Base-by-base conservation (phyloP, 1,140 invertebrate species). In the Papilio glaucus region DNA sequence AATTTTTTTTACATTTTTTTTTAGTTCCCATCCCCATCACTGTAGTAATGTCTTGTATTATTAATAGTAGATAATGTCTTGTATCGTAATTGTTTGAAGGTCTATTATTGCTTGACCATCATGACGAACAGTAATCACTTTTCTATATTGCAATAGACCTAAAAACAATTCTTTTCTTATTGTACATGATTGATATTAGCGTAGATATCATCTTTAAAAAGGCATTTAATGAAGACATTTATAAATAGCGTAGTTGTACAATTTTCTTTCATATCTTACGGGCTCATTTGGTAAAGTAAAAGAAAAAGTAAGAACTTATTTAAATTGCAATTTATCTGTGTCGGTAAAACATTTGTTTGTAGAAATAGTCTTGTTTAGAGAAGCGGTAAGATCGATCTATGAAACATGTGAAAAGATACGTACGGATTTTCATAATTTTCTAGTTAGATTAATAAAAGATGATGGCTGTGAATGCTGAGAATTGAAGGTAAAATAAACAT, bases 11-110 rank as follows among this genome's bases (percentile, higher is more conserved):
- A 67, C 60, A 57, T 37, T 76, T 61, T 78, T 83, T 79, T 62
- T 81, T 80, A 68, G 63, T 74, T 73, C 57, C 71, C 74, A 79
- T 82, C 49, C 26, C 68, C 78, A 78, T 85, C 76, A 83, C 83
- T 83, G 81, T 87, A 85, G 81, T 82, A 38, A 29, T 71, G 73
- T 72, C 18, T 69, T 74, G 65, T 63, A 45, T 68, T 41, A 63
- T 75, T 38, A 53, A 74, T 37, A 42, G 71, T 82, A 76, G 76
- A 61, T n/a, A 69, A 61, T 33, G 4, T 29, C 7, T 49, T 3
- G 15, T 69, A 15, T 24, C 7, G 1, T 10, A 1, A 49, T 69
- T 49, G 45, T 69, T 37, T 53, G 4, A 69, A 49, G 63, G 67
- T 53, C 42, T 69, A 69, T 69, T 49, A 67, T 67, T 18, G 6